These are phyloP conservation scores for Hystrix cristata DNA, from an alignment of 2,113 vertebrate genomes.

Conservation along the genomic window DNA sequence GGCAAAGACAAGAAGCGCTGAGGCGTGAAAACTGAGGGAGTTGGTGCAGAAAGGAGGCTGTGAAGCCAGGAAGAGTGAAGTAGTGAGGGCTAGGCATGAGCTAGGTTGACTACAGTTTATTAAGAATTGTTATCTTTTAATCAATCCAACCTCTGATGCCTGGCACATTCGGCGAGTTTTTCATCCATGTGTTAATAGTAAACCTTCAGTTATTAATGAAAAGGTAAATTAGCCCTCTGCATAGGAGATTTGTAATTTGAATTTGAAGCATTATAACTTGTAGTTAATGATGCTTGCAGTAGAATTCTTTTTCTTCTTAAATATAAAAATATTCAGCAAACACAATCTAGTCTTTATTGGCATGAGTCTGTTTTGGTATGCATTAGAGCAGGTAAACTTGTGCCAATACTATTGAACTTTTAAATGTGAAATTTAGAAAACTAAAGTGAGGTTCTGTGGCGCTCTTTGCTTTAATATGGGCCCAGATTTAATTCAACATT, in stretches of 20 bases:
- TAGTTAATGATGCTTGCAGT: constrained; percentile 19
- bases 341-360: constrained; percentile 27
- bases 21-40: constrained; percentile 25
- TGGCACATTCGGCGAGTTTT: constrained; percentile 40
- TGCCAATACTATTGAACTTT: constrained; percentile 35
- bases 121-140: constrained; percentile 52
- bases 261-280: constrained; percentile 51
- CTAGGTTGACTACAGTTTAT: neutral
- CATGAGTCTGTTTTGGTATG: constrained; percentile 36
- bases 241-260: neutral
- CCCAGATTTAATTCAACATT: neutral
- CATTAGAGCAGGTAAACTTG: constrained; percentile 5
- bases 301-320: constrained; percentile 25
- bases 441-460: constrained; percentile 9
- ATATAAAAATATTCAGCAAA: constrained; percentile 40
- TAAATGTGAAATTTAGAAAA: constrained; percentile 33
- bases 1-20: constrained; percentile 46
- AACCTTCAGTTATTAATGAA: constrained; percentile 31
- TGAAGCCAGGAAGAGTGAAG: neutral
- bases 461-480: constrained; percentile 27
- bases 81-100: neutral
- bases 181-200: constrained; percentile 48
- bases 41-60: constrained; percentile 6
- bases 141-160: neutral
- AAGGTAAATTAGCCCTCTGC: constrained; percentile 21